These are phyloP conservation scores for Allenopithecus nigroviridis DNA, from an alignment of 2,797 vertebrate genomes.

Conservation along the genomic window DNA sequence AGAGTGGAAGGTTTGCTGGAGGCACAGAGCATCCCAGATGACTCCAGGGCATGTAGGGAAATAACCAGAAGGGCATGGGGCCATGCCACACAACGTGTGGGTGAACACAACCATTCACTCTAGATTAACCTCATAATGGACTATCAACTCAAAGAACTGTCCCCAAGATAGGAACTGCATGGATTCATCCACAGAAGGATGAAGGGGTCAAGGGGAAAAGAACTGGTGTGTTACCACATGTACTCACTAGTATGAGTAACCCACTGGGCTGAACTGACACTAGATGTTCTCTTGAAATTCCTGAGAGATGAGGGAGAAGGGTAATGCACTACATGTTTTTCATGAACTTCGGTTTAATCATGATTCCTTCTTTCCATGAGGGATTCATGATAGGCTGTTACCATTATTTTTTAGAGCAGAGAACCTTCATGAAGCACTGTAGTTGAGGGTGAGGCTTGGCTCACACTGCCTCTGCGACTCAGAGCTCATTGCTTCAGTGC, in stretches of 20 bases:
- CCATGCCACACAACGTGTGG: background rate
- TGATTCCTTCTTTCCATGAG: background rate
- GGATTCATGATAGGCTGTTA: background rate
- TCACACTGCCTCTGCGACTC: rapidly evolving
- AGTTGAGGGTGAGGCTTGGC: background rate
- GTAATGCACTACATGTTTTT: background rate
- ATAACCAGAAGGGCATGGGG: background rate
- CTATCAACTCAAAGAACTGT: background rate
- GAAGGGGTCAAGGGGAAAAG: background rate
- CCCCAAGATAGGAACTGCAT: background rate
- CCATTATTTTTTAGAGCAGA: background rate
- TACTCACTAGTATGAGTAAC: background rate
- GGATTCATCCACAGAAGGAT: conserved; percentile 27
- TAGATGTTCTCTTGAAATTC: background rate
- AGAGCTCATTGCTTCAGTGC: background rate
- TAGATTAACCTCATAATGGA: conserved; percentile 14
- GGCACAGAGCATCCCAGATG: background rate
- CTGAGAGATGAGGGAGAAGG: background rate
- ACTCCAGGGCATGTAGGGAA: background rate
- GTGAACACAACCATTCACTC: conserved; percentile 3
- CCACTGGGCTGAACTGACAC: background rate
- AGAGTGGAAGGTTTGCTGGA: background rate
- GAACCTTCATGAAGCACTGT: background rate
- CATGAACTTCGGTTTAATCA: background rate
- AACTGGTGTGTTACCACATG: background rate